Evolutionary conservation across 35 echinoderm and acorn worm species (phyloP), one percentile per base, ranked within the genome.

Genomic region (Apostichopus japonicus): DNA sequence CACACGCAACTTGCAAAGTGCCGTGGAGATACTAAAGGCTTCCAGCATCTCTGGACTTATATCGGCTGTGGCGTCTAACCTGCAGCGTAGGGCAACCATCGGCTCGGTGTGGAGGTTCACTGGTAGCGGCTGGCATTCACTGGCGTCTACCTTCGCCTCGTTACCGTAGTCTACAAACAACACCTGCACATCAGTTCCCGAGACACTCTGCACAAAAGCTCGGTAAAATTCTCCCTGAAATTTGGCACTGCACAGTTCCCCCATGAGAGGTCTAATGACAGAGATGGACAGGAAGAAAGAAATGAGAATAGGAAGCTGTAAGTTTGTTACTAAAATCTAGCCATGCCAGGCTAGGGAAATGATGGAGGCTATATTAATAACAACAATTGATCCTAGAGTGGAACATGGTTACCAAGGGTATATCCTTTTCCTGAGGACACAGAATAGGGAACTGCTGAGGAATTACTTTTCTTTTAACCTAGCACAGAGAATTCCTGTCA

Each of bases 121-220:
- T 33, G 56, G 17, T 1, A 89, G 63, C 33, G 86, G 33, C 15
- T 54, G 62, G 53, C 86, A 89, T 65, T 89, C 63, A 19, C 56
- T 5, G 17, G 23, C 0, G 33, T 19, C 44, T 9, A 89, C 86
- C 16, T 22, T 63, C 14, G 86, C 86, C 10, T 65, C 86, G 19
- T 89, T 65, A 5, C 86, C 61, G 16, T 89, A 89, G 61, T 89
- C 86, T 15, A 89, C 21, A 51, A 89, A 72, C 17, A 89, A 21
- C 8, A 89, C 59, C 4, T 89, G 62, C 6, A 89, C 56, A 10
- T 24, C 14, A 10, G 16, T 54, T 53, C 86, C 86, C 24, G 86
- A 89, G 61, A 71, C n/a, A 8, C 44, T 73, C 15, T 65, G 6
- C 8, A 89, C 86, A 6, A 72, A 17, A 21, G 86, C 86, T 19